Evolutionary conservation across 1,140 invertebrate genomes (phyloP), one percentile per base, ranked within the genome.

Genomic region (Oreohelix idahoensis): DNA sequence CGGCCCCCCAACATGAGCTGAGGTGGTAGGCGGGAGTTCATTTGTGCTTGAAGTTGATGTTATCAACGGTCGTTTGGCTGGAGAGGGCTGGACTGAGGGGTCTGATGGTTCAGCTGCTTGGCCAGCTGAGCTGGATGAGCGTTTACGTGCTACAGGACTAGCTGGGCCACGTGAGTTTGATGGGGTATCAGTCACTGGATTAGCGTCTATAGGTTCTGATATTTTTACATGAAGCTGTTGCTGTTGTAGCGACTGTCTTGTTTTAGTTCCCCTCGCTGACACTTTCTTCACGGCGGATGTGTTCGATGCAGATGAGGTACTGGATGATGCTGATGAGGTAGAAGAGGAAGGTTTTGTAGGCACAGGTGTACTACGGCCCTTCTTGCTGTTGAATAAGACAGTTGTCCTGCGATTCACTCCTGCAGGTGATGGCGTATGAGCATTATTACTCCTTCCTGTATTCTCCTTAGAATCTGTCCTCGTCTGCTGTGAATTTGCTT

Each of bases 371-470:
- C 66, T 83, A 29, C 79, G 42, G n/a, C 95, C 94, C 91, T 97
- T 97, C 63, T 96, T 94, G 2, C 96, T 96, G 78, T 74, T 87
- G 86, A 97, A 96, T 10, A 97, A 90, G 53, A 97, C 96, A n/a
- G 96, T 95, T 32, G 96, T 97, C 88, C 96, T 93, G 71, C 96
- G 93, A 92, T 97, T 97, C 0, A 97, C 96, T 51, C 96, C 95
- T 53, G 94, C 29, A 91, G 93, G 69, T 91, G 92, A 35, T 81
- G 88, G 81, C 63, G 89, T 83, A 70, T 86, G 88, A 5, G 85
- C 85, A 75, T 80, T 79, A 77, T 84, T 71, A 17, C 45, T 32
- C 15, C 63, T 70, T 32, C 35, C 63, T 29, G 79, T 49, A 71
- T 15, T 81, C 36, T 82, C 80, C 36, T 82, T 82, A 35, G 80